Conservation (phyloP, 2,888 invertebrate species). For the Balanococcus diminutus region DNA sequence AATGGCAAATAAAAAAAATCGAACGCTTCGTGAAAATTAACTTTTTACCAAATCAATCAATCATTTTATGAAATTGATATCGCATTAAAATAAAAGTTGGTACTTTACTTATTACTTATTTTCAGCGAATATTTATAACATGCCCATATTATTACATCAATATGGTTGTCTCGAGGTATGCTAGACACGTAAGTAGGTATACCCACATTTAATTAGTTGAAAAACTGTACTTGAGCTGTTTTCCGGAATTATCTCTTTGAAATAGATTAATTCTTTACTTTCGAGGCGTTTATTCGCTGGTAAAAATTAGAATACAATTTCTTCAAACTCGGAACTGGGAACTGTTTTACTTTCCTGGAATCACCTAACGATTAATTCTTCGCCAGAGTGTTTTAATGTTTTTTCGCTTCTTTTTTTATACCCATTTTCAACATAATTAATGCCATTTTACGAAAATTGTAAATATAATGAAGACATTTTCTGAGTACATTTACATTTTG, state of each 20-base stretch:
- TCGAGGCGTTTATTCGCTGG: background rate
- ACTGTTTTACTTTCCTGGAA: background rate
- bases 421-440: slow-evolving; percentile 16
- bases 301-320: background rate
- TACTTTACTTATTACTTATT: too few species aligned
- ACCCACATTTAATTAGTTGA: background rate
- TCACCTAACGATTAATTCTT: slow-evolving; percentile 28
- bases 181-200: too few species aligned
- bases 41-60: slow-evolving; percentile 38
- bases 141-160: background rate
- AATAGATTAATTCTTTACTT: background rate
- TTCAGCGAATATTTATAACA: background rate
- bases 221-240: background rate
- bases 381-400: background rate
- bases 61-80: slow-evolving; percentile 26
- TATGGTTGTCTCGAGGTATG: too few species aligned
- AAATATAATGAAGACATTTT: slow-evolving; percentile 38
- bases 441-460: slow-evolving; percentile 35
- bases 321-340: background rate
- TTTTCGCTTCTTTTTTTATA: background rate
- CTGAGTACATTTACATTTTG: slow-evolving; percentile 37
- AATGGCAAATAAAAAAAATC: background rate
- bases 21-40: slow-evolving; percentile 1
- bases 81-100: slow-evolving; percentile 6
- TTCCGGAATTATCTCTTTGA: background rate